Evolutionary conservation across 2,797 vertebrate genomes (phyloP).

Genomic region (Huso huso): DNA sequence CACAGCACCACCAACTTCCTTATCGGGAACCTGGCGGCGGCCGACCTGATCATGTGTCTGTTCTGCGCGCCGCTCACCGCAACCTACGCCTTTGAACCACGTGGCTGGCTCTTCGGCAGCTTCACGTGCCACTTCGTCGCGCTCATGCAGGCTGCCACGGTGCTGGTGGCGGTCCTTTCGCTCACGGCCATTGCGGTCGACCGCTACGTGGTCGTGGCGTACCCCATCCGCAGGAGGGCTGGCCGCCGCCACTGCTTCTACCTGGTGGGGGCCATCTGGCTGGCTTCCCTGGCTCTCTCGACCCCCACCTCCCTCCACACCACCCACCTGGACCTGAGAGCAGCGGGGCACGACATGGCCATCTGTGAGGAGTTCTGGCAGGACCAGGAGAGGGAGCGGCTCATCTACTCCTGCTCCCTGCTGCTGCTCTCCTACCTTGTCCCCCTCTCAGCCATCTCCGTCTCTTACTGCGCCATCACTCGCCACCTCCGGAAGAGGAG

Average conservation of each 20-base stretch:
- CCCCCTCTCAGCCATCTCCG: conserved; percentile 62
- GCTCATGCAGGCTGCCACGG: conserved; percentile 68
- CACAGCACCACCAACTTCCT: conserved; percentile 82
- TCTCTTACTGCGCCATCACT: conserved; percentile 79
- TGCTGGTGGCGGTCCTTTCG: conserved; percentile 73
- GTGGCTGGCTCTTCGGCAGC: conserved; percentile 73
- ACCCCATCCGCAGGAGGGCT: conserved; percentile 66
- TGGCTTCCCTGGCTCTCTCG: conserved; percentile 62
- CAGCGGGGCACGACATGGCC: conserved; percentile 65
- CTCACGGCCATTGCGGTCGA: conserved; percentile 79
- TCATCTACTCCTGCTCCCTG: conserved; percentile 74
- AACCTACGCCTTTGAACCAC: conserved; percentile 70
- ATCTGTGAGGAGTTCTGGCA: conserved; percentile 82
- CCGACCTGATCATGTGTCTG: conserved; percentile 75
- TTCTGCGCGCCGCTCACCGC: conserved; percentile 74
- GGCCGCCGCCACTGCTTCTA: conserved; percentile 57
- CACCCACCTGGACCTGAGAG: conserved; percentile 66
- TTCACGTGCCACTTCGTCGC: conserved; percentile 73
- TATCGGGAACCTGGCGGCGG: conserved; percentile 71
- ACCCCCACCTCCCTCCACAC: conserved; percentile 64
- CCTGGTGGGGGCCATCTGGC: conserved; percentile 65
- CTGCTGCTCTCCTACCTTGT: conserved; percentile 76
- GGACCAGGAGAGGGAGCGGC: conserved; percentile 53
- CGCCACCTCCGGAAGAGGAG: conserved; percentile 58
- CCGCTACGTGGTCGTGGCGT: conserved; percentile 75